These are phyloP conservation scores for Tipula unca DNA, from an alignment of 2,888 invertebrate species.

Conservation along the genomic window DNA sequence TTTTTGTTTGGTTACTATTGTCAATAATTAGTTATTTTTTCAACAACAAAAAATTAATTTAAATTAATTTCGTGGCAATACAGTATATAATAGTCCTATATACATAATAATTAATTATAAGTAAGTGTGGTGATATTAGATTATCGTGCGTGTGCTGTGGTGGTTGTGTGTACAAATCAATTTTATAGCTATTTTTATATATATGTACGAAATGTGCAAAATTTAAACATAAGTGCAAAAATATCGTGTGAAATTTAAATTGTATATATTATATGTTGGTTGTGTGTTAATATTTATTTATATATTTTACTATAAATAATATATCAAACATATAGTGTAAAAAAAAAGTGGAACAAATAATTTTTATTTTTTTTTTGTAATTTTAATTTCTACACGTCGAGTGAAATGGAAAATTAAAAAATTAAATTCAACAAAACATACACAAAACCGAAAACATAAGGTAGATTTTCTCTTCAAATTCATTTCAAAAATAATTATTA, in stretches of 20 bases:
- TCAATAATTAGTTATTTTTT: not conserved
- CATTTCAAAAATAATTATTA: not conserved
- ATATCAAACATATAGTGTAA: not conserved
- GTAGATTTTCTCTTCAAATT: slow-evolving; percentile 1
- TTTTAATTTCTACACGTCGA: not conserved
- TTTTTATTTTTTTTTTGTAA: not conserved
- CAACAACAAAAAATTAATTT: too few species aligned
- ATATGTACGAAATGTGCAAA: not conserved
- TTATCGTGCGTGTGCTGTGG: not conserved
- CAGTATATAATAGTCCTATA: not conserved
- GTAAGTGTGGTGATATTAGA: not conserved
- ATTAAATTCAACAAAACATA: not conserved
- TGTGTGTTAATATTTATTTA: not conserved
- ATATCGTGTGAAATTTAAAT: not conserved
- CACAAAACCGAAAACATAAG: not conserved
- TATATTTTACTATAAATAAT: not conserved
- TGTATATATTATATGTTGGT: not conserved
- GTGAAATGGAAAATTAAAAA: not conserved
- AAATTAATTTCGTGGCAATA: not conserved
- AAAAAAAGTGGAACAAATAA: not conserved
- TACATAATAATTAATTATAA: not conserved
- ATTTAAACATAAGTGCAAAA: not conserved
- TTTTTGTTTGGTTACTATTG: not conserved
- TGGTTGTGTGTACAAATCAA: not conserved
- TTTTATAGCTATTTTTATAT: not conserved